Conservation (phyloP, 2,113 vertebrate genomes). For the Naja naja region DNA sequence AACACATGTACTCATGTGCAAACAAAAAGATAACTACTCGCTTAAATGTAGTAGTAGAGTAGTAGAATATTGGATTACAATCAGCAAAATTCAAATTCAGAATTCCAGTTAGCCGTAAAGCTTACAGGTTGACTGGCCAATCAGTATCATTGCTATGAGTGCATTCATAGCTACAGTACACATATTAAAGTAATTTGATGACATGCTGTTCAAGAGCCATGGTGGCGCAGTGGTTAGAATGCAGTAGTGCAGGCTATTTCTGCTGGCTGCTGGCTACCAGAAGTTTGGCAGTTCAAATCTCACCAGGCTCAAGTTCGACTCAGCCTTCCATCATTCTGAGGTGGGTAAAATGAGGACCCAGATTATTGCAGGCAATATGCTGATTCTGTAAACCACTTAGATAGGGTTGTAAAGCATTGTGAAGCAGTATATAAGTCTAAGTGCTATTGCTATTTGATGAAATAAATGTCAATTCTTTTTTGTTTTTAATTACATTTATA, state of each 20-base stretch:
- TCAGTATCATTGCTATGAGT: background rate
- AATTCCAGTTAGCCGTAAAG: background rate
- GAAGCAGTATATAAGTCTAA: no score
- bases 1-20: background rate
- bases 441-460: background rate
- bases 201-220: background rate
- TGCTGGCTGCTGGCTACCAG: no score
- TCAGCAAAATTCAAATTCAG: background rate
- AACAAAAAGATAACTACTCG: background rate
- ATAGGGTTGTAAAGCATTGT: no score
- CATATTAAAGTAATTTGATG: background rate
- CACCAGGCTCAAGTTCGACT: no score
- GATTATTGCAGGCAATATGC: no score
- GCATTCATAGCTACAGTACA: background rate
- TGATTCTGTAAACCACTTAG: no score
- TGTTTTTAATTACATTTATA: no score
- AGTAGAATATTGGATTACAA: background rate
- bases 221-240: no score
- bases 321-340: no score
- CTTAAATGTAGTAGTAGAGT: background rate
- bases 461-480: background rate
- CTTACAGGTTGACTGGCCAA: background rate
- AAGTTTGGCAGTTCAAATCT: no score
- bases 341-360: no score
- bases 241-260: no score